These are phyloP conservation scores for Papilio machaon DNA, from an alignment of 1,140 invertebrate genomes.

Conservation along the genomic window DNA sequence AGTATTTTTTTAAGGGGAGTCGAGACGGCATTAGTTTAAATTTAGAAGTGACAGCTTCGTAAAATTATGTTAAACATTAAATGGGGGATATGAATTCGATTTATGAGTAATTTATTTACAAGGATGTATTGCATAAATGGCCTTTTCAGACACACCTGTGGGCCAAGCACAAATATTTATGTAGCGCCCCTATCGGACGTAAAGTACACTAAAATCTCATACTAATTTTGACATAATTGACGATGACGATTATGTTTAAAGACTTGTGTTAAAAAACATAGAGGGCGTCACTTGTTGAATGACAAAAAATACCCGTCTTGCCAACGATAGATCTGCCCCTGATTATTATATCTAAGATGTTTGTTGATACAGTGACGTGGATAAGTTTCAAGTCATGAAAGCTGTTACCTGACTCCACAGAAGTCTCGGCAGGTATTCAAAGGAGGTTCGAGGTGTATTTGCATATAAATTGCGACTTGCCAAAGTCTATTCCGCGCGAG, in stretches of 20 bases:
- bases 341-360: neutral
- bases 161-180: too few relatives aligned
- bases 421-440: slow-evolving; percentile 17
- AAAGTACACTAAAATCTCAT: too few relatives aligned
- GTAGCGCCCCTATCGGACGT: too few relatives aligned
- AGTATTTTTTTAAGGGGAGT: slow-evolving; percentile 1
- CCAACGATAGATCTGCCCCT: neutral
- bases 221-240: too few relatives aligned
- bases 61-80: slow-evolving; percentile 33
- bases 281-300: neutral
- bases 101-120: slow-evolving; percentile 24
- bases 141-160: too few relatives aligned
- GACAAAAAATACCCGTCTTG: neutral
- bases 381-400: slow-evolving; percentile 5
- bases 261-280: too few relatives aligned
- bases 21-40: slow-evolving; percentile 35
- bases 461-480: slow-evolving; percentile 26
- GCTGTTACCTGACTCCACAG: neutral
- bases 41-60: slow-evolving; percentile 35
- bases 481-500: slow-evolving; percentile 7
- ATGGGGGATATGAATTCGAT: slow-evolving; percentile 25
- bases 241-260: too few relatives aligned
- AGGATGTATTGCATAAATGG: neutral
- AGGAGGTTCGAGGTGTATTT: neutral
- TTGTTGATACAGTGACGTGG: neutral